Evolutionary conservation across 2,797 vertebrate genomes (phyloP).

Genomic region (Mormyrops boulengeri): DNA sequence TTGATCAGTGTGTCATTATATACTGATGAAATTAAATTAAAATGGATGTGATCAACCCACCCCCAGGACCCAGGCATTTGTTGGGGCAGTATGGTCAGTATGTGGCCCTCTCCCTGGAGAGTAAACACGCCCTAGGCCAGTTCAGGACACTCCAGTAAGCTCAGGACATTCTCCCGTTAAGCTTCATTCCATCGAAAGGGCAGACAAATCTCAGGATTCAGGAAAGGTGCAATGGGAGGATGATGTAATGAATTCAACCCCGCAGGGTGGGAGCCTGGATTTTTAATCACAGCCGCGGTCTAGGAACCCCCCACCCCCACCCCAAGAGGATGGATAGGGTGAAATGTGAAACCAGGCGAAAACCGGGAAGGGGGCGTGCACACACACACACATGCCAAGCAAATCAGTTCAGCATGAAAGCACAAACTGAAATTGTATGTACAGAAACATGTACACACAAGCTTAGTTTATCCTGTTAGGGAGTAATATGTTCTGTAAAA

Average conservation of each 20-base stretch:
- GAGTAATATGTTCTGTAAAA: neutral
- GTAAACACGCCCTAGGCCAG: neutral
- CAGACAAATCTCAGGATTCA: neutral
- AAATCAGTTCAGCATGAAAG: neutral
- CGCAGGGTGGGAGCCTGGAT: neutral
- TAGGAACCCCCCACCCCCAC: neutral
- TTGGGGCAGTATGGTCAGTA: neutral
- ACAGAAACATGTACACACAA: neutral
- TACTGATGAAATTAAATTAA: constrained; percentile 18
- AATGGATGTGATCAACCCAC: neutral
- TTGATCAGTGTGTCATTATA: neutral
- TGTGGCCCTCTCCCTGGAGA: neutral
- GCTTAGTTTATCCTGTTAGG: neutral
- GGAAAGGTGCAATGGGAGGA: neutral
- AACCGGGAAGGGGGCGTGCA: neutral
- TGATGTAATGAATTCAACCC: neutral
- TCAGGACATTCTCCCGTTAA: neutral
- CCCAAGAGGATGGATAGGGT: neutral
- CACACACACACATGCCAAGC: neutral
- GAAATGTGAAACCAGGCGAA: neutral
- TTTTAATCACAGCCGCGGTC: neutral
- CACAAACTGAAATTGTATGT: neutral
- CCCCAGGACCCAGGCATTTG: neutral
- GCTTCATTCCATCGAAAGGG: neutral
- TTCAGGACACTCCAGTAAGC: neutral